Base-by-base conservation (phyloP, 2,888 invertebrate genomes). In the Sinhomidia bicolor region DNA sequence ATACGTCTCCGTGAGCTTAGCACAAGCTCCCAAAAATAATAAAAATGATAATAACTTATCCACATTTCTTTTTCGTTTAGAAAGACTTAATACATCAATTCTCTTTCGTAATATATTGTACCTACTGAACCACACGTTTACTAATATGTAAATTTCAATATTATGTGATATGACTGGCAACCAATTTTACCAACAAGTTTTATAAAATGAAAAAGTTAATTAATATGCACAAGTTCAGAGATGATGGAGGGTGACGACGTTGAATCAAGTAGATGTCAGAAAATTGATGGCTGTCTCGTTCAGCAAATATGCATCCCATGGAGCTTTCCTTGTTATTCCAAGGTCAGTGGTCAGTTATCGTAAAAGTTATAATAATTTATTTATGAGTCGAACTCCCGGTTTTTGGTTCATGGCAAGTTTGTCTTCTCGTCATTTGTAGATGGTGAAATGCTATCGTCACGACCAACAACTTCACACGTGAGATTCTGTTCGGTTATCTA, bases 311-410 rank as follows among this genome's bases (percentile, higher is more conserved):
- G 51, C 54, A 71, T 71, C 82, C 71, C 71, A 71, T 82, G 82
- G 82, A 54, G 82, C 71, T 62, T 81, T 65, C 47, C 81, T 81
- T 65, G 65, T 82, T 41, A 17, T 82, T 23, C 71, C 82, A 82
- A 82, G n/a, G n/a, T n/a, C n/a, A n/a, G n/a, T n/a, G 82, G 82
- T 82, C 82, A 82, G 10, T 51, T 20, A 57, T 17, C 29, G 62
- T 65, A 65, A 65, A 32, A 65, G 62, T 17, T 54, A 14, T n/a
- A n/a, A n/a, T n/a, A n/a, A n/a, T n/a, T n/a, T n/a, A 79, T 20
- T 44, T 60, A 29, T 51, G 14, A 78, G 57, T 32, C 57, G 17
- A 54, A 51, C n/a, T 32, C 26, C 60, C 20, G 76, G 26, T 74
- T 44, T 74, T 32, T 17, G 23, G 14, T 62, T 23, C n/a, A n/a